Percentiles rank a stretch among this genome's conserved stretches.
phyloP scores from a whole-genome alignment of 2,113 vertebrate species.

The Cavia aperea region DNA sequence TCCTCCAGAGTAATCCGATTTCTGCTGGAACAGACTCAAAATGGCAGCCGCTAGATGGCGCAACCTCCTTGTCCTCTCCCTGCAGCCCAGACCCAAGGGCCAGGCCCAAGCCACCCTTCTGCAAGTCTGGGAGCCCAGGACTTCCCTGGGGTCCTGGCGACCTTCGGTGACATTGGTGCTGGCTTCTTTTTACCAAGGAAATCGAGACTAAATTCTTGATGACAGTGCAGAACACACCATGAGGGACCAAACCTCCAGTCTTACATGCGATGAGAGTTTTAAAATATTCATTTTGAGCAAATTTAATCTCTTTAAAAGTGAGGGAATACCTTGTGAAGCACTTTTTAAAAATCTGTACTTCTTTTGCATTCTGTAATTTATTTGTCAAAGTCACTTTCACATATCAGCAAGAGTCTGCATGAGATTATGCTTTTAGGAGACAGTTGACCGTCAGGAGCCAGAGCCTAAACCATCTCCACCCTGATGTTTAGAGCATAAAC shows the following conservation, averaged over 20 bases:
- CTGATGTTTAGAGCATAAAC: too few species aligned
- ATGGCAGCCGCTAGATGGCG: constrained; percentile 4
- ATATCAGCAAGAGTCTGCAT: background rate
- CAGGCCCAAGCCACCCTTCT: too few species aligned
- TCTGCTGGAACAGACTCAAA: background rate
- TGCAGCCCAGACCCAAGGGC: rapidly evolving
- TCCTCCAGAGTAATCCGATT: background rate
- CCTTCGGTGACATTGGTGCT: background rate
- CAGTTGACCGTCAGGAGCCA: background rate
- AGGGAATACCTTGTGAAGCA: background rate
- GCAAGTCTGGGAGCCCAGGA: background rate
- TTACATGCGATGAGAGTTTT: background rate
- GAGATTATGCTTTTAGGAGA: background rate
- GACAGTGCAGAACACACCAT: background rate
- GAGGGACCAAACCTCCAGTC: background rate
- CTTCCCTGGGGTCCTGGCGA: background rate
- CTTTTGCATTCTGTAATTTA: background rate
- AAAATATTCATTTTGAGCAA: background rate
- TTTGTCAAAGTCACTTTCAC: background rate
- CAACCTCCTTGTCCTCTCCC: background rate
- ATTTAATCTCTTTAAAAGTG: background rate
- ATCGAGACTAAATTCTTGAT: background rate
- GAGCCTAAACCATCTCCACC: background rate
- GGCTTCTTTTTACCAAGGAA: background rate
- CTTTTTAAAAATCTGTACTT: background rate